A percentile compares a stretch with the other conserved stretches of the same genome.
Conservation (phyloP, 92 coral and sea anemone species). For the Parazoanthus darwini region DNA sequence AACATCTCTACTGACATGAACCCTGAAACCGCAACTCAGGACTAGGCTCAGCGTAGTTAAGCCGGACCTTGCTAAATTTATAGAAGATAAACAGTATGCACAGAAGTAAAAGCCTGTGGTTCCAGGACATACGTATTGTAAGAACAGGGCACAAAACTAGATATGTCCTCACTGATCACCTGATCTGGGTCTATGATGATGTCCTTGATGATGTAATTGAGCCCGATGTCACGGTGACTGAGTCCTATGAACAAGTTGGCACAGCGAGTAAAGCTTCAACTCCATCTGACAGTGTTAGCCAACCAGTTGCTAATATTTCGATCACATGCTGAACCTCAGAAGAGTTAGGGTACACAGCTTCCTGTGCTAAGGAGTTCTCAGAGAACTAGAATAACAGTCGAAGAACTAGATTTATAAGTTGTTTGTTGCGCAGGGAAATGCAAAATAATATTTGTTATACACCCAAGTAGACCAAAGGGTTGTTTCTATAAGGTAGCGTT, state of each 20-base stretch:
- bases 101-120: conserved; percentile 49
- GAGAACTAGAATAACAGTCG: conserved; percentile 41
- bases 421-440: too few relatives aligned
- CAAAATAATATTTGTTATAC: too few relatives aligned
- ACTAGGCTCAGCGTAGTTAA: conserved; percentile 1
- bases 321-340: background rate
- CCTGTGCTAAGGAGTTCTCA: conserved; percentile 31
- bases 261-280: background rate
- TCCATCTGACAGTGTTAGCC: conserved; percentile 1
- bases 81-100: background rate
- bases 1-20: conserved; percentile 15
- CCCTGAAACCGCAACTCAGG: background rate
- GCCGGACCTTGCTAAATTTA: background rate
- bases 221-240: conserved; percentile 40
- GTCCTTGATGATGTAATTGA: conserved; percentile 31
- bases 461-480: too few relatives aligned
- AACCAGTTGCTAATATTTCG: conserved; percentile 8
- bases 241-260: conserved; percentile 37
- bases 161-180: conserved; percentile 50
- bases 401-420: conserved; percentile 10
- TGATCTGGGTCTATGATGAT: conserved; percentile 42
- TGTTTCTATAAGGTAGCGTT: too few relatives aligned
- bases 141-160: conserved; percentile 35
- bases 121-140: conserved; percentile 43
- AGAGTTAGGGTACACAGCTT: background rate